phyloP scores from a whole-genome alignment of 2,888 invertebrate genomes.

The Acanthosoma haemorrhoidale region DNA sequence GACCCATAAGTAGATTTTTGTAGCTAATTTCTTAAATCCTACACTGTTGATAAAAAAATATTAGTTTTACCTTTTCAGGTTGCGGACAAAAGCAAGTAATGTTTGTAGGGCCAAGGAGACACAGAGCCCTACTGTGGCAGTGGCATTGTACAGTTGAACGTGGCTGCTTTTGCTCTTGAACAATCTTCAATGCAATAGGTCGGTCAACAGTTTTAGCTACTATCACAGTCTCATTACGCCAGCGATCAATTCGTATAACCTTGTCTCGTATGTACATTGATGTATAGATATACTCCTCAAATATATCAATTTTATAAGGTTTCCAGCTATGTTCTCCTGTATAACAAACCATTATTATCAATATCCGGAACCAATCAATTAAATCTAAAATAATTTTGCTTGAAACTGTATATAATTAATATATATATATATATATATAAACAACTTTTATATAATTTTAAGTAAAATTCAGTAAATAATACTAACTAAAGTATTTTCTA shows the following conservation, averaged over 20 bases:
- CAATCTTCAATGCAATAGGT: not conserved
- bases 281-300: conserved; percentile 65
- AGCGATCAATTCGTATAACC: conserved; percentile 51
- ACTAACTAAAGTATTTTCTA: too few species aligned
- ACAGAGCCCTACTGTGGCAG: not conserved
- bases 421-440: too few species aligned
- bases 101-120: not conserved
- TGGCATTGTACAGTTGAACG: not conserved
- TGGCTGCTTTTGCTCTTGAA: conserved; percentile 16
- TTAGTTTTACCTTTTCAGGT: not conserved
- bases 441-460: too few species aligned
- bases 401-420: too few species aligned
- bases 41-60: not conserved
- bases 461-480: too few species aligned
- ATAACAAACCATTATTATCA: not conserved
- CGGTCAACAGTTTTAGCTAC: not conserved
- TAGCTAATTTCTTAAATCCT: too few species aligned
- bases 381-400: too few species aligned
- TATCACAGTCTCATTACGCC: not conserved
- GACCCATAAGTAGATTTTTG: too few species aligned
- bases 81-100: not conserved
- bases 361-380: too few species aligned
- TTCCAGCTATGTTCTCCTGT: conserved; percentile 49
- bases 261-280: conserved; percentile 54
- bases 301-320: conserved; percentile 66